Base-by-base conservation (phyloP, 2,113 vertebrate genomes). In the Syngnathus floridae region DNA sequence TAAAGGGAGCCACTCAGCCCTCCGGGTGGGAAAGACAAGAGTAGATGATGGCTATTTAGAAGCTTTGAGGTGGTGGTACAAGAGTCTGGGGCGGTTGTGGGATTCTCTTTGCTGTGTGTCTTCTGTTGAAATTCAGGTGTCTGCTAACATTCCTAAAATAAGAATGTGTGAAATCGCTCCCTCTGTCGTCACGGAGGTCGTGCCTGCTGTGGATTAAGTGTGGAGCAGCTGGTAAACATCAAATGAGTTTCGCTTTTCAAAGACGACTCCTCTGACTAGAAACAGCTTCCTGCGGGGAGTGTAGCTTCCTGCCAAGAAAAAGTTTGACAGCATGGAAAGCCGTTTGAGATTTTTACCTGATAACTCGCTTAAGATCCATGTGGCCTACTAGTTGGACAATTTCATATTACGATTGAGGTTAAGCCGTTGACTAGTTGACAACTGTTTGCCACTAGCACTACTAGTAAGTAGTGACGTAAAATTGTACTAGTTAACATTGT, bases 1-100 rank as follows among this genome's bases (percentile, higher is more conserved):
- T 90, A 88, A 90, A 90, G 73, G 60, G 64, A 83, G 80, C 67
- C 46, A 78, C 76, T 75, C 78, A 68, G 77, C 76, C 81, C 81
- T 83, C 79, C 36, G 65, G 69, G 70, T 77, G 59, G 57, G 76
- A 77, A 67, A 78, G 26, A 31, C 26, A 31, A 31, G 69, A 82
- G 64, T 82, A 83, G 70, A 78, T 76, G 69, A 76, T 76, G 69
- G 71, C 73, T 67, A 63, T 82, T 84, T 63, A 82, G 74, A 71
- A 69, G 69, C 51, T 73, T 67, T 72, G 26, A 63, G 37, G 54
- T 0, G 72, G 19, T 49, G 21, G 48, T 7, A 49, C 5, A 46
- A 46, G 84, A 74, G 78, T 77, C 57, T 55, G 38, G 74, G 76
- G 45, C 48, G 36, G 51, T 55, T 74, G 71, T 17, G 14, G 66